Conservation (phyloP, 1,140 invertebrate species). For the Schlechtendalia chinensis region DNA sequence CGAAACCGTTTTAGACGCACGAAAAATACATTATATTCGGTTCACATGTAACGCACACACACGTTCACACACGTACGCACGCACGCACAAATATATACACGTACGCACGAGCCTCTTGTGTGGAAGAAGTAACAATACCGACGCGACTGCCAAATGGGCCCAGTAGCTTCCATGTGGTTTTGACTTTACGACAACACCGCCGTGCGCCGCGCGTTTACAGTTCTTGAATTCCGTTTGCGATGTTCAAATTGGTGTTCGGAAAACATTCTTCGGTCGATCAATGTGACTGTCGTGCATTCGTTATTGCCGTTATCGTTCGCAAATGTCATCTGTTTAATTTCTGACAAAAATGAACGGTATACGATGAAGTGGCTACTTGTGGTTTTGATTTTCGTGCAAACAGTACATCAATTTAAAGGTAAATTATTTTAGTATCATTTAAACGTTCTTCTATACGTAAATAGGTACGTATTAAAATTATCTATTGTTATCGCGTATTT, state of each 20-base stretch:
- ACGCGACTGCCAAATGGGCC: constrained; percentile 24
- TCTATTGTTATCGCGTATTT: no score
- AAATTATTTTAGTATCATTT: not conserved
- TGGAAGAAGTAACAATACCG: constrained; percentile 33
- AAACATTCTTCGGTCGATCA: not conserved
- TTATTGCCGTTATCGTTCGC: not conserved
- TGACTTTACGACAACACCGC: not conserved
- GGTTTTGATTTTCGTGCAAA: not conserved
- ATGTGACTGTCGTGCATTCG: not conserved
- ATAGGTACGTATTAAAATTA: no score
- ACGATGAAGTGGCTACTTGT: not conserved
- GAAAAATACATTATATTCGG: constrained; percentile 20
- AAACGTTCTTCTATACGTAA: no score
- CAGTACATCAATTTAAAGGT: not conserved
- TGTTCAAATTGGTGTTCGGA: not conserved
- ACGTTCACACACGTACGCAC: not conserved
- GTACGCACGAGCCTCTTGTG: constrained; percentile 3
- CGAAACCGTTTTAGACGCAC: constrained; percentile 36
- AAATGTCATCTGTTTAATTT: not conserved
- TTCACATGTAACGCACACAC: not conserved
- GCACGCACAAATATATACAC: not conserved
- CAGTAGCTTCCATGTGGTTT: constrained; percentile 37
- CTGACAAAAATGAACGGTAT: not conserved
- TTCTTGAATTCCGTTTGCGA: not conserved
- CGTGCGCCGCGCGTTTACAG: not conserved